A percentile compares a stretch with the other conserved stretches of the same genome.
These are phyloP conservation scores for Cataglyphis albicans DNA, from an alignment of 2,888 invertebrate species.

Conservation along the genomic window DNA sequence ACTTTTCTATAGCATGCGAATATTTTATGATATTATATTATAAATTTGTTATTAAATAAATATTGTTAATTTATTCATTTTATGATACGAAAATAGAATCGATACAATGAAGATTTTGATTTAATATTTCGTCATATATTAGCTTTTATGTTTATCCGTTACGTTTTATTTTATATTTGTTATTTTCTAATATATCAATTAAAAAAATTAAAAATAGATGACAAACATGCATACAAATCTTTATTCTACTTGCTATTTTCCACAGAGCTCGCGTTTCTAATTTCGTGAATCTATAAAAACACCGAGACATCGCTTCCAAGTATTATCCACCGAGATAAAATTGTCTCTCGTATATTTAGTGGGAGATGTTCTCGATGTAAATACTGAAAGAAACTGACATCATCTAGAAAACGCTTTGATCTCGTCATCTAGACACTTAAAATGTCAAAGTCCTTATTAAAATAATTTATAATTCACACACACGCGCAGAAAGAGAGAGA, in stretches of 20 bases:
- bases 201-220: not conserved
- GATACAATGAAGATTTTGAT: not conserved
- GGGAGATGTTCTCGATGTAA: conserved; percentile 79
- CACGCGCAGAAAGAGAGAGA: not conserved
- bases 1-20: not conserved
- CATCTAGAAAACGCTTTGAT: conserved; percentile 81
- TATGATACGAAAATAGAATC: not conserved
- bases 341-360: conserved; percentile 49
- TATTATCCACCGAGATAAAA: conserved; percentile 70
- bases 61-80: not conserved
- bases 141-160: not conserved
- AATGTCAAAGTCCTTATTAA: conserved; percentile 82
- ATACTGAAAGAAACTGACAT: conserved; percentile 78
- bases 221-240: not conserved
- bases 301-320: conserved; percentile 74
- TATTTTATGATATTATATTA: not conserved
- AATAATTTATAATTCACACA: conserved; percentile 77
- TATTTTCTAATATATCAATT: not conserved
- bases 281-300: conserved; percentile 82
- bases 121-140: not conserved
- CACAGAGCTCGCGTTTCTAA: conserved; percentile 75
- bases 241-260: conserved; percentile 48
- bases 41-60: not conserved
- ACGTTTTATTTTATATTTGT: conserved; percentile 6
- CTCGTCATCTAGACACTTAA: conserved; percentile 81